A percentile compares a stretch with the other conserved stretches of the same genome.
These are phyloP conservation scores for Tyto alba DNA, from an alignment of 2,113 vertebrate species.

Conservation along the genomic window DNA sequence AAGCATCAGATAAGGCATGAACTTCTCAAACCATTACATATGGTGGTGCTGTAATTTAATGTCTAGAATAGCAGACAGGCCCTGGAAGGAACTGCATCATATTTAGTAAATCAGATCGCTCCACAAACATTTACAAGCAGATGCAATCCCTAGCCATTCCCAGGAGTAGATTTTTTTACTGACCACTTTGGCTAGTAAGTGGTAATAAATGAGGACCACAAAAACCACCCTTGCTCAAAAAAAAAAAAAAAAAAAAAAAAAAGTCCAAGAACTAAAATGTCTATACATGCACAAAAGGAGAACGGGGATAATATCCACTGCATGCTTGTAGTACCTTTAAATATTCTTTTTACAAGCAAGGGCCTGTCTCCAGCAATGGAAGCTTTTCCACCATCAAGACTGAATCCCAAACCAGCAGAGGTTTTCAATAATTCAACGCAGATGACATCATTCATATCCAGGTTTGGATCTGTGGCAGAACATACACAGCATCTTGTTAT, in stretches of 20 bases:
- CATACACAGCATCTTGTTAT: not conserved
- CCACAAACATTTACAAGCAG: not conserved
- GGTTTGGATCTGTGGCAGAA: conserved; percentile 61
- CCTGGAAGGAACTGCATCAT: not conserved
- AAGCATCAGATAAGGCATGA: not conserved
- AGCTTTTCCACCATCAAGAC: conserved; percentile 85
- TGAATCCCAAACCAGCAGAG: conserved; percentile 88
- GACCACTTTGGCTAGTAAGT: not conserved
- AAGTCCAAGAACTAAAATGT: not conserved
- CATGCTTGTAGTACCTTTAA: conserved; percentile 79
- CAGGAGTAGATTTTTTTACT: not conserved
- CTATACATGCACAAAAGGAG: not conserved
- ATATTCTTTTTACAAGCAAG: conserved; percentile 84
- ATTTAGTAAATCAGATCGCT: not conserved
- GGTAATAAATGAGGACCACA: not conserved
- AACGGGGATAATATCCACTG: not conserved
- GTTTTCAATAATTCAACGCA: conserved; percentile 87
- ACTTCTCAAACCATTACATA: not conserved
- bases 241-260: not conserved
- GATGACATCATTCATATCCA: conserved; percentile 70
- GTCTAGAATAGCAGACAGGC: not conserved
- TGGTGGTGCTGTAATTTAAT: not conserved
- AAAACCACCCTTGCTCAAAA: not conserved
- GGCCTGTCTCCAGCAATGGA: conserved; percentile 82
- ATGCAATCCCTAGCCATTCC: not conserved